These are phyloP conservation scores for Paracanthobrama guichenoti DNA, from an alignment of 2,113 vertebrate genomes.

Conservation along the genomic window DNA sequence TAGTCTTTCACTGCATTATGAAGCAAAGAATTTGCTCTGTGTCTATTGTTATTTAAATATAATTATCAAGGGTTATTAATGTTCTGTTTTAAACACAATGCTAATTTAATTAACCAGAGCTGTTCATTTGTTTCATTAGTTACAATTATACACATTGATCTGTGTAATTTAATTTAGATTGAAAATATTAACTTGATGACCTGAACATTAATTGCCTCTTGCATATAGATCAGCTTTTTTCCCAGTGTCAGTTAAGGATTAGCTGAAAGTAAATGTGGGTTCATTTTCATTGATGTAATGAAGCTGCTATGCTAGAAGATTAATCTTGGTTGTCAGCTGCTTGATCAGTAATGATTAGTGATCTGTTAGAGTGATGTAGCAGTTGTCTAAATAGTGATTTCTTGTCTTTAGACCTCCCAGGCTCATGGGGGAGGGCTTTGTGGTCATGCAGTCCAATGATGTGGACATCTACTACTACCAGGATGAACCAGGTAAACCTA, in stretches of 20 bases:
- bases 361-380: conserved; percentile 4
- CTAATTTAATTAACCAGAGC: not conserved
- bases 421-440: conserved; percentile 98
- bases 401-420: conserved; percentile 83
- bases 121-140: conserved; percentile 8
- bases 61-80: not conserved
- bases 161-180: conserved; percentile 25
- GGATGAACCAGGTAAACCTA: conserved; percentile 89
- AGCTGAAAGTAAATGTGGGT: not conserved
- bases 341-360: not conserved
- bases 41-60: conserved; percentile 1
- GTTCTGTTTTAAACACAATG: not conserved
- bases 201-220: not conserved
- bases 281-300: not conserved
- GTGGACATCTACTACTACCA: conserved; percentile 99
- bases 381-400: conserved; percentile 1
- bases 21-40: not conserved
- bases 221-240: not conserved
- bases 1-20: not conserved
- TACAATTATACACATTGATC: not conserved
- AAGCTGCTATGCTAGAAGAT: not conserved
- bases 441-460: conserved; percentile 98
- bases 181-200: conserved; percentile 12
- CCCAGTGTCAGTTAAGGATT: not conserved
- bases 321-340: conserved; percentile 11